A percentile compares a stretch with the other conserved stretches of the same genome.
Evolutionary conservation across 2,888 invertebrate species (phyloP).

Genomic region (Cerastis leucographa): DNA sequence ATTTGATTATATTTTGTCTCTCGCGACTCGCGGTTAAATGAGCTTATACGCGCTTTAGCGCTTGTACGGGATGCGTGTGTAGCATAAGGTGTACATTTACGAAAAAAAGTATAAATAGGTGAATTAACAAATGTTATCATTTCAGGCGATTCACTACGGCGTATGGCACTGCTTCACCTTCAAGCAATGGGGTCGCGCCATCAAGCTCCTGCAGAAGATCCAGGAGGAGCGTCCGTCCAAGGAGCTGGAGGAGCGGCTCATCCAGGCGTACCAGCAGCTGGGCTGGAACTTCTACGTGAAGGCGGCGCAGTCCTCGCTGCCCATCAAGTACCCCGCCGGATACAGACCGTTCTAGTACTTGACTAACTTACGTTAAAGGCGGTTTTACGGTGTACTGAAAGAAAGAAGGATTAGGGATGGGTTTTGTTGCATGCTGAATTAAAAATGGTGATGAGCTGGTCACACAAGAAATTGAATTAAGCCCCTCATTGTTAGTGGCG

Average conservation of each 20-base stretch:
- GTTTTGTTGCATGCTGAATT: neutral
- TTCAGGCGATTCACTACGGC: conserved; percentile 94
- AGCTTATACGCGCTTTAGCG: too few relatives aligned
- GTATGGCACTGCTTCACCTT: conserved; percentile 95
- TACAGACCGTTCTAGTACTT: conserved; percentile 93
- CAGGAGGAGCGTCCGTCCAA: conserved; percentile 95
- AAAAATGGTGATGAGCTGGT: neutral
- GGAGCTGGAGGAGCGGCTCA: conserved; percentile 93
- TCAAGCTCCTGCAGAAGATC: conserved; percentile 94
- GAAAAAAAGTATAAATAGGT: too few relatives aligned
- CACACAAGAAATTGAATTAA: neutral
- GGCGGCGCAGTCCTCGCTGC: conserved; percentile 90
- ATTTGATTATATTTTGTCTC: too few relatives aligned
- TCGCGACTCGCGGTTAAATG: too few relatives aligned
- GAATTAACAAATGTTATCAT: too few relatives aligned
- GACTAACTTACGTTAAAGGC: neutral
- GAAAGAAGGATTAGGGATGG: neutral
- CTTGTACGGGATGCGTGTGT: too few relatives aligned
- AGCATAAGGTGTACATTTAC: too few relatives aligned
- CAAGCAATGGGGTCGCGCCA: conserved; percentile 95
- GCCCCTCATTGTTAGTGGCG: neutral
- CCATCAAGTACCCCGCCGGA: conserved; percentile 92
- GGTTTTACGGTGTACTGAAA: conserved; percentile 43
- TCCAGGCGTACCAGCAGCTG: conserved; percentile 92
- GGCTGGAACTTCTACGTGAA: conserved; percentile 93